phyloP scores from a whole-genome alignment of 2,797 vertebrate species.

The Mus spretus region DNA sequence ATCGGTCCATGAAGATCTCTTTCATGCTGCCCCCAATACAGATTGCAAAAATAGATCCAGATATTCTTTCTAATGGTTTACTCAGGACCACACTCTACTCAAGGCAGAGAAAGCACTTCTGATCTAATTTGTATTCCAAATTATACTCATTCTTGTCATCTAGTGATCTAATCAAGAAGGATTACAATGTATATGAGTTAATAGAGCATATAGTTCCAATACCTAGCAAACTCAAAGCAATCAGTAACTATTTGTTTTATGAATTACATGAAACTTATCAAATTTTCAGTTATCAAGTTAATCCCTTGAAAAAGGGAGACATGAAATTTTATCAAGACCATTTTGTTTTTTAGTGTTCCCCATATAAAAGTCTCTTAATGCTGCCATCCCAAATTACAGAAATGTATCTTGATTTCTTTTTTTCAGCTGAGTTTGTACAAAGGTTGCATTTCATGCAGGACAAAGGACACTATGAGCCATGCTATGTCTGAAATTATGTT shows the following conservation, averaged over 20 bases:
- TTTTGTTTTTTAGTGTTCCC: not conserved
- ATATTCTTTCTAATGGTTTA: constrained; percentile 32
- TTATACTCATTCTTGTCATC: constrained; percentile 4
- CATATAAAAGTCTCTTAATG: not conserved
- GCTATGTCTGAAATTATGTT: not conserved
- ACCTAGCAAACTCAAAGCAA: constrained; percentile 42
- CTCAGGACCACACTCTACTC: not conserved
- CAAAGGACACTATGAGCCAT: not conserved
- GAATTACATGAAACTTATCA: constrained; percentile 45
- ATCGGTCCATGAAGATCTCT: constrained; percentile 41
- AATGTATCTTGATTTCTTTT: not conserved
- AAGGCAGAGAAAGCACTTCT: not conserved
- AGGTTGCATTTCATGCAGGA: constrained; percentile 6
- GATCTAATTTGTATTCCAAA: not conserved
- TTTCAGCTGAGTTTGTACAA: constrained; percentile 34
- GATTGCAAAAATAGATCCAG: not conserved
- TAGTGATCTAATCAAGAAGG: not conserved
- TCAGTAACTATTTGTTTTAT: constrained; percentile 32
- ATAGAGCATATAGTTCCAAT: constrained; percentile 2
- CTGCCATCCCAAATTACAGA: not conserved
- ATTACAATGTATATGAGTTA: constrained; percentile 11
- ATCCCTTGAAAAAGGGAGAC: constrained; percentile 39
- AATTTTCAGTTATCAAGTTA: constrained; percentile 40
- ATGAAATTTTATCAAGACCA: constrained; percentile 48
- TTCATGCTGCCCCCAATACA: not conserved